Conservation (phyloP, 2,113 vertebrate genomes). For the Ammospiza caudacuta region DNA sequence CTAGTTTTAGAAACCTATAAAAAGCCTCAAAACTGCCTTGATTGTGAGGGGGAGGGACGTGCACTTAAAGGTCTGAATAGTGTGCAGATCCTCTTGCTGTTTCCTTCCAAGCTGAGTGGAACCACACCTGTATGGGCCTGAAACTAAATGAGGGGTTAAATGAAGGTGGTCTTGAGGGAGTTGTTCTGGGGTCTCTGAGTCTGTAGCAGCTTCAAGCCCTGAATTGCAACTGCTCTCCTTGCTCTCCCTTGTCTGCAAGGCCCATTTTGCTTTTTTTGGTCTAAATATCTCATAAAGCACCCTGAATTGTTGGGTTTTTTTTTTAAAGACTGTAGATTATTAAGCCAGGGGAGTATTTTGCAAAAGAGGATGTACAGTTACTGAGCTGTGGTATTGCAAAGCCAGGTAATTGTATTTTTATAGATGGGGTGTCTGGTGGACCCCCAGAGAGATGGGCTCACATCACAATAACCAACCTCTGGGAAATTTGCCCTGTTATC, state of each 20-base stretch:
- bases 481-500: not conserved
- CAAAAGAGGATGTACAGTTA: not conserved
- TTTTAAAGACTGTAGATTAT: not conserved
- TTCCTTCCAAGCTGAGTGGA: not conserved
- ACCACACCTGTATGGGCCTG: not conserved
- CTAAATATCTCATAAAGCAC: not conserved
- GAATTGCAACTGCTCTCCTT: not conserved
- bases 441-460: not conserved
- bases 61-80: not conserved
- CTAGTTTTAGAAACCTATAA: not conserved
- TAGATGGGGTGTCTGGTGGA: not conserved
- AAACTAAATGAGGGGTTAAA: not conserved
- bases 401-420: not conserved
- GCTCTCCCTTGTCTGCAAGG: not conserved
- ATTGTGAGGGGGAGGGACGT: not conserved
- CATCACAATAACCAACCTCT: not conserved
- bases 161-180: not conserved
- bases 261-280: not conserved
- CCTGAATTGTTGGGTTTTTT: not conserved
- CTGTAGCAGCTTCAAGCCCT: not conserved
- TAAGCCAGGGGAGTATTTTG: constrained; percentile 18
- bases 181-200: not conserved
- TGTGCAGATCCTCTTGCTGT: not conserved
- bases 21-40: not conserved
- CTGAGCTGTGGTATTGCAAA: constrained; percentile 17